Evolutionary conservation across 2,888 invertebrate species (phyloP).

Genomic region (Alloscopus bannaensis): DNA sequence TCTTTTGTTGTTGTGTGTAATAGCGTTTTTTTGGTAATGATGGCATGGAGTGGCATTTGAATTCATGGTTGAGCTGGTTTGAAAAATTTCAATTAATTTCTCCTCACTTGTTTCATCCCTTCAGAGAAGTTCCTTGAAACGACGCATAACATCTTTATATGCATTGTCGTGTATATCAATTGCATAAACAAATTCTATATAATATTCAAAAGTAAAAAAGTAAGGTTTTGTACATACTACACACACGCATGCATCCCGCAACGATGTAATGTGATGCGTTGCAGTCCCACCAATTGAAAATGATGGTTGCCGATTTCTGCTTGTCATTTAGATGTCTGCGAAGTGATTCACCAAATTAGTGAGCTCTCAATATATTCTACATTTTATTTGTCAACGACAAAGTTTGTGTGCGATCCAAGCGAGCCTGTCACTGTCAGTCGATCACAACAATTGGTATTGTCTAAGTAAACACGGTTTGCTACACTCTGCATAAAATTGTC

Average conservation of each 20-base stretch:
- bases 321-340: slow-evolving; percentile 34
- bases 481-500: slow-evolving; percentile 61
- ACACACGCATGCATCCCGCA: slow-evolving; percentile 20
- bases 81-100: slow-evolving; percentile 63
- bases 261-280: slow-evolving; percentile 11
- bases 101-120: slow-evolving; percentile 34
- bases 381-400: slow-evolving; percentile 61
- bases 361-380: background rate
- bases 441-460: slow-evolving; percentile 63
- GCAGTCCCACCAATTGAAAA: slow-evolving; percentile 9
- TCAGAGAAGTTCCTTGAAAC: slow-evolving; percentile 49
- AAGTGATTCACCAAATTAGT: slow-evolving; percentile 58
- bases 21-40: background rate
- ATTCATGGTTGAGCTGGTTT: slow-evolving; percentile 58
- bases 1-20: slow-evolving; percentile 33
- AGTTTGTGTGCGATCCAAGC: slow-evolving; percentile 51
- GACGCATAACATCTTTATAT: slow-evolving; percentile 29
- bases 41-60: too few species aligned
- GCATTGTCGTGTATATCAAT: slow-evolving; percentile 9
- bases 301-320: slow-evolving; percentile 26
- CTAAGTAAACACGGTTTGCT: slow-evolving; percentile 53
- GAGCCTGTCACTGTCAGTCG: slow-evolving; percentile 62
- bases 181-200: slow-evolving; percentile 21
- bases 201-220: slow-evolving; percentile 8
- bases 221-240: background rate